Percentiles rank a stretch among this genome's conserved stretches.
Evolutionary conservation across 2,113 vertebrate genomes (phyloP).

Genomic region (Pagrus major): DNA sequence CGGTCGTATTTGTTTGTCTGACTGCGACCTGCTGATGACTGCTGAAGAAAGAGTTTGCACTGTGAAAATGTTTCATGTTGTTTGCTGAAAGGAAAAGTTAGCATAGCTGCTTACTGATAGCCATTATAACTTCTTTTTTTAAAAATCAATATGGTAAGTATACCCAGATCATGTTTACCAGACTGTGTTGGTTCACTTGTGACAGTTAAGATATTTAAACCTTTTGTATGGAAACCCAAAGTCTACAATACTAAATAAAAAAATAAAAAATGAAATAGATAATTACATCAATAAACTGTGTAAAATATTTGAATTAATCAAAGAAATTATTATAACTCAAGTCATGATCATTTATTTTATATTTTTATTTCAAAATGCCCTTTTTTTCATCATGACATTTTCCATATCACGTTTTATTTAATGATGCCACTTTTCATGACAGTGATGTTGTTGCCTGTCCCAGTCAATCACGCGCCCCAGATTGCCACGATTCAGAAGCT

Average conservation of each 20-base stretch:
- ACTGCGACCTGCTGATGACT: not conserved
- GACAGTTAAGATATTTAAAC: slow-evolving; percentile 6
- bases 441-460: not conserved
- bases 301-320: no score
- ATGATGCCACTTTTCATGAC: not conserved
- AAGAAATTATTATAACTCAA: no score
- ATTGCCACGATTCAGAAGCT: no score
- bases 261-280: not conserved
- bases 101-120: slow-evolving; percentile 36
- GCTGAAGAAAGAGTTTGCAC: slow-evolving; percentile 45
- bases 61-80: slow-evolving; percentile 24
- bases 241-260: not conserved
- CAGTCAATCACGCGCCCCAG: no score
- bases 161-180: slow-evolving; percentile 34
- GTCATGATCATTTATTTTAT: no score
- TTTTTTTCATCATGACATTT: not conserved
- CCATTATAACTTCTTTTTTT: slow-evolving; percentile 11
- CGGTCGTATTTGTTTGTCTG: not conserved
- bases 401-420: not conserved
- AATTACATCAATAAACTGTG: not conserved
- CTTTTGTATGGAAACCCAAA: slow-evolving; percentile 36
- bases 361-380: not conserved
- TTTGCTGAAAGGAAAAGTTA: slow-evolving; percentile 11
- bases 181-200: slow-evolving; percentile 20
- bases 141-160: not conserved